phyloP scores from a whole-genome alignment of 1,140 invertebrate species.

The Papilio glaucus region DNA sequence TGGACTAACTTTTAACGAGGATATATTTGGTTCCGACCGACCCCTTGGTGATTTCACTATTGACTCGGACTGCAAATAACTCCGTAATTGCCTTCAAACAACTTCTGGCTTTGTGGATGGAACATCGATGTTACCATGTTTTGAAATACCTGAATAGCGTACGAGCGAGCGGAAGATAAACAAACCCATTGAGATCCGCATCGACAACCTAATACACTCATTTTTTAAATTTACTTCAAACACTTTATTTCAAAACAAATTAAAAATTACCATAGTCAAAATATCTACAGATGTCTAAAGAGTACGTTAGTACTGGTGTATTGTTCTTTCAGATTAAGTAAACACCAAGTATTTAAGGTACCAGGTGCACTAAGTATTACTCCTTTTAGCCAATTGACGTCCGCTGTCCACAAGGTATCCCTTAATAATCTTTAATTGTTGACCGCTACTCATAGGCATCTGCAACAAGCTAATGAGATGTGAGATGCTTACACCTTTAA shows the following conservation, averaged over 20 bases:
- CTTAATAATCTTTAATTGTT: no score
- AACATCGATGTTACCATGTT: conserved; percentile 64
- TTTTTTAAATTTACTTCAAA: neutral
- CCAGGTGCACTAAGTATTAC: no score
- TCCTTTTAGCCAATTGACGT: no score
- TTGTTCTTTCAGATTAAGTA: no score
- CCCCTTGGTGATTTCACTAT: conserved; percentile 81
- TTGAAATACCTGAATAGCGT: conserved; percentile 45
- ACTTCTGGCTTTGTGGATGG: conserved; percentile 70
- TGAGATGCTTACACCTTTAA: no score
- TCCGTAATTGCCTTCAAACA: conserved; percentile 82
- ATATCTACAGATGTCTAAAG: no score
- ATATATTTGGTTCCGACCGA: conserved; percentile 81
- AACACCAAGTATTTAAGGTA: no score
- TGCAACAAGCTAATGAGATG: no score
- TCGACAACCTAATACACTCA: conserved; percentile 10
- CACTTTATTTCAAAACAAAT: no score
- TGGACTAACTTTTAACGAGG: conserved; percentile 82
- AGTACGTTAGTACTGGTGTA: no score
- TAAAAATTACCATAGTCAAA: neutral
- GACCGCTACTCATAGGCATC: no score
- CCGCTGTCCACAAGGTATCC: no score
- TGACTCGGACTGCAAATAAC: conserved; percentile 81
- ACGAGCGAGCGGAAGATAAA: conserved; percentile 40
- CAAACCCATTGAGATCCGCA: conserved; percentile 7